Percentiles rank a stretch among this genome's conserved stretches.
Evolutionary conservation across 2,797 vertebrate genomes (phyloP).

Genomic region (Chaetodon trifasciatus): DNA sequence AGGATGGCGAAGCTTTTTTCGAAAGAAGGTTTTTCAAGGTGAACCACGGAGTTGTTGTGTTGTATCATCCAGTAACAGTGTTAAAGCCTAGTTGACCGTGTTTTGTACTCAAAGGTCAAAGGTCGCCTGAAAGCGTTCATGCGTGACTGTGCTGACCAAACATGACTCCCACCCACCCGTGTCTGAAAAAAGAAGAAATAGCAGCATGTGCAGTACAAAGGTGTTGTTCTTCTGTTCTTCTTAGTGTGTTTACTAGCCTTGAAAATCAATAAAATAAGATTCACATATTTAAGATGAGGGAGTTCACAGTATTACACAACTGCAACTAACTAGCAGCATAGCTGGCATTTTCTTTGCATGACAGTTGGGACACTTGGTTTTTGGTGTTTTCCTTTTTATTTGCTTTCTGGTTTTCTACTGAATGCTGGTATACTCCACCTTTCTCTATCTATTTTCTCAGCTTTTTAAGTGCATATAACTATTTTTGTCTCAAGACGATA

Average conservation of each 20-base stretch:
- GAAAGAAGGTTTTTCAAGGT: neutral
- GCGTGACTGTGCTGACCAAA: constrained; percentile 51
- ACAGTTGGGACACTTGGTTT: constrained; percentile 76
- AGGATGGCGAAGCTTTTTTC: constrained; percentile 16
- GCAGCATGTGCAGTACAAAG: constrained; percentile 83
- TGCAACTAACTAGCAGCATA: constrained; percentile 75
- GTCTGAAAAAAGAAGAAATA: constrained; percentile 62
- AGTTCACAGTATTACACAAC: constrained; percentile 78
- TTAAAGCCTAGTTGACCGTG: constrained; percentile 29
- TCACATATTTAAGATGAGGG: constrained; percentile 75
- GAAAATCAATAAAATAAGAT: constrained; percentile 72
- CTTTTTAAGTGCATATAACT: constrained; percentile 85
- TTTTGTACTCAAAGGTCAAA: constrained; percentile 53
- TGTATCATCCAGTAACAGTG: constrained; percentile 44
- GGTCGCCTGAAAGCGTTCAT: constrained; percentile 37
- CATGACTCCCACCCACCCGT: constrained; percentile 38
- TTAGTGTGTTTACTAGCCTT: constrained; percentile 80
- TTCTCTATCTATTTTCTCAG: constrained; percentile 84
- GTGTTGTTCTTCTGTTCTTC: constrained; percentile 78
- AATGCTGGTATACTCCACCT: constrained; percentile 82
- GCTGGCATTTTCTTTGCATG: constrained; percentile 85
- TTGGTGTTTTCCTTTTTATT: constrained; percentile 66
- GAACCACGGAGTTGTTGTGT: constrained; percentile 32
- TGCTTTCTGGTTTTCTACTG: constrained; percentile 84
- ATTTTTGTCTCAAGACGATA: constrained; percentile 84